These are phyloP conservation scores for Pristionchus fissidentatus DNA, from an alignment of 2,888 invertebrate genomes.

Conservation along the genomic window DNA sequence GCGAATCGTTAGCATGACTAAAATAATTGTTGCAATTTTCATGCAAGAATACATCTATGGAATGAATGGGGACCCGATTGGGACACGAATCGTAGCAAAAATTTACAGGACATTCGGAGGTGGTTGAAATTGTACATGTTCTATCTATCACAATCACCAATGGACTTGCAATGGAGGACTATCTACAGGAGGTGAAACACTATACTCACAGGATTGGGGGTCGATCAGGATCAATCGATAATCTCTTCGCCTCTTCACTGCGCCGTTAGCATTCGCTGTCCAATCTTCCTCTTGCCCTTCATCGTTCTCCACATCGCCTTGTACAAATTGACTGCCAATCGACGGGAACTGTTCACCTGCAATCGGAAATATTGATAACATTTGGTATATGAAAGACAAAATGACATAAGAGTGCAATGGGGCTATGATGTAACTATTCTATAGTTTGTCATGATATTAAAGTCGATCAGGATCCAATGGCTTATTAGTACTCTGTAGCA, in stretches of 20 bases:
- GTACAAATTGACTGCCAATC: slow-evolving; percentile 24
- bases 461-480: neutral
- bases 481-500: no score
- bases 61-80: neutral
- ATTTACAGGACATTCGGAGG: no score
- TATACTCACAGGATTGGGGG: no score
- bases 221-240: neutral
- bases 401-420: no score
- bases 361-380: no score
- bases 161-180: no score
- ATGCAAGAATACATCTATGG: neutral
- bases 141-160: no score
- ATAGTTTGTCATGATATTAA: neutral
- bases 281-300: slow-evolving; percentile 6
- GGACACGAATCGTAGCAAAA: no score
- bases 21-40: no score
- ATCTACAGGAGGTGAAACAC: no score
- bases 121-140: no score
- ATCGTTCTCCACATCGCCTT: slow-evolving; percentile 34
- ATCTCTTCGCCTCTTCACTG: slow-evolving; percentile 1
- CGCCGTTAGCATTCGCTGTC: neutral
- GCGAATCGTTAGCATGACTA: no score
- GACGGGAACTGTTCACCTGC: slow-evolving; percentile 25
- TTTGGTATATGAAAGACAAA: neutral
- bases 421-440: neutral